phyloP scores from a whole-genome alignment of 2,113 vertebrate species.

The Xenopus borealis region DNA sequence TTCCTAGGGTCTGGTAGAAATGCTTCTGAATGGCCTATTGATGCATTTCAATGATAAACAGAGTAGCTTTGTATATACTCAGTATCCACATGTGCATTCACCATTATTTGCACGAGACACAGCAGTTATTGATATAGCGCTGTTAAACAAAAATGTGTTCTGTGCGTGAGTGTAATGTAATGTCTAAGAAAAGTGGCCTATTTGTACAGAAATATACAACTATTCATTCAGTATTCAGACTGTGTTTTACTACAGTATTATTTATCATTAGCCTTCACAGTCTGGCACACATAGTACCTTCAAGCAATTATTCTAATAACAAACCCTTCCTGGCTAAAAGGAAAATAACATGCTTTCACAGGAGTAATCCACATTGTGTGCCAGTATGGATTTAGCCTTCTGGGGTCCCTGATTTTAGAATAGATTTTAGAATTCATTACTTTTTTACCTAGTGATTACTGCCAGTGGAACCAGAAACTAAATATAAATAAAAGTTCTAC shows the following conservation, averaged over 20 bases:
- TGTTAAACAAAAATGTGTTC: background rate
- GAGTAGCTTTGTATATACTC: background rate
- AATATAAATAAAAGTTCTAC: no score
- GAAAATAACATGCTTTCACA: no score
- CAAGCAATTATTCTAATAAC: background rate
- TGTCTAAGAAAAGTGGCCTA: background rate
- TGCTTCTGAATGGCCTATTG: background rate
- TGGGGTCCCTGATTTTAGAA: no score
- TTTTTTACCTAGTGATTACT: no score
- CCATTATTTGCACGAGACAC: background rate
- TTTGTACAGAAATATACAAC: background rate
- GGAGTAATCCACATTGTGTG: no score
- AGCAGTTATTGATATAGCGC: background rate
- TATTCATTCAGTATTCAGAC: background rate
- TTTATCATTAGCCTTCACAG: background rate
- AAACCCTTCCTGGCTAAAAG: no score
- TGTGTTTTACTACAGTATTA: background rate
- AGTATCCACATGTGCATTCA: background rate
- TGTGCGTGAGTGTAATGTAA: background rate
- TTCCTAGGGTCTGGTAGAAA: no score
- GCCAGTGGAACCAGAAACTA: no score
- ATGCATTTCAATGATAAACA: background rate
- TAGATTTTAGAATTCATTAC: no score
- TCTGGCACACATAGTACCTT: background rate
- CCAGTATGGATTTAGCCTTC: no score